These are phyloP conservation scores for Ctenochaetus hawaiiensis DNA, from an alignment of 2,797 vertebrate genomes.

Conservation along the genomic window DNA sequence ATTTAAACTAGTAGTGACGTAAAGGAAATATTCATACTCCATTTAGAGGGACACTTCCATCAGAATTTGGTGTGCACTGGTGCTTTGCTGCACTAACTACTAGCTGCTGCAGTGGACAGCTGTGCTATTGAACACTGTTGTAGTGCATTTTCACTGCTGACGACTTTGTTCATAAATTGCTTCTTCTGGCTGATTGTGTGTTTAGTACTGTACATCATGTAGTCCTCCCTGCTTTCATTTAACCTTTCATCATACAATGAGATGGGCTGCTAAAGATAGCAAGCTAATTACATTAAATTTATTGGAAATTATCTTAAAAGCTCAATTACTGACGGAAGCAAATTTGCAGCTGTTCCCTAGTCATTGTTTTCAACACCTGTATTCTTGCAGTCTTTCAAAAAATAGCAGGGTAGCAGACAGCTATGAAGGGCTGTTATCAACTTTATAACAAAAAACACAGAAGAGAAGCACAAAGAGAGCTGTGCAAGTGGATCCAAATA, in stretches of 20 bases:
- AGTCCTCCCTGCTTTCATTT: not conserved
- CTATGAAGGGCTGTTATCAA: conserved; percentile 50
- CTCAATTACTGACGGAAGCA: conserved; percentile 24
- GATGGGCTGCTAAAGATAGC: not conserved
- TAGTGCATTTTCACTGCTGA: conserved; percentile 18
- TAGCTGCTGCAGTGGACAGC: conserved; percentile 55
- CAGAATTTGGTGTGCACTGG: conserved; percentile 26
- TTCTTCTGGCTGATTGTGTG: conserved; percentile 29
- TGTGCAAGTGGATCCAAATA: too few relatives aligned
- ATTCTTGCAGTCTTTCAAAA: conserved; percentile 35
- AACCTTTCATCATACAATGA: not conserved
- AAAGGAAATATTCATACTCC: conserved; percentile 27
- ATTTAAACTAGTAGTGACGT: not conserved
- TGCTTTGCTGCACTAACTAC: conserved; percentile 11
- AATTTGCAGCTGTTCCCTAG: not conserved
- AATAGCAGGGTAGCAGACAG: conserved; percentile 29
- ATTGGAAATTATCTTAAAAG: conserved; percentile 23
- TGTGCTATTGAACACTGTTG: conserved; percentile 39
- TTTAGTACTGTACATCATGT: not conserved
- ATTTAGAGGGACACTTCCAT: conserved; percentile 24
- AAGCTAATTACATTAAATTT: conserved; percentile 14
- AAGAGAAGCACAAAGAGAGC: not conserved
- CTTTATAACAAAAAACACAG: conserved; percentile 16
- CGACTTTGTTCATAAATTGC: conserved; percentile 12
- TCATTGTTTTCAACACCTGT: conserved; percentile 45